Evolutionary conservation across 2,113 vertebrate genomes (phyloP), one percentile per base, ranked within the genome.

Genomic region (Salvelinus sp.): DNA sequence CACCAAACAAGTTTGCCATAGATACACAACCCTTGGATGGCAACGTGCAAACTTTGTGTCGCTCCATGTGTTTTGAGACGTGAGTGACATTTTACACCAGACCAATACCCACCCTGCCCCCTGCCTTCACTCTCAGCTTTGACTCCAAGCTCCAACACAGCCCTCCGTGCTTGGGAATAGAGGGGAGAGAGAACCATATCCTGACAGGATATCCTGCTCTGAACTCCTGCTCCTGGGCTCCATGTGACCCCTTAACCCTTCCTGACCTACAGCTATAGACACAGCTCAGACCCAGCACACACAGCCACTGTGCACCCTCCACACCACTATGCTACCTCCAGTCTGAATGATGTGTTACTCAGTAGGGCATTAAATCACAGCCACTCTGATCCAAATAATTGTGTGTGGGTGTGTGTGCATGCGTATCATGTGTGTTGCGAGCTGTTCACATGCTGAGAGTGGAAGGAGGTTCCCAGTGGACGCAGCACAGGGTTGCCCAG

Each of bases 391-490:
- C 38, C 10, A 44, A 44, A 9, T 30, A 70, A 13, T 14, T 23
- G 58, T 48, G 23, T 47, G n/a, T 5, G 5, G 60, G 62, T 58
- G 33, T 38, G 54, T 25, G 60, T 63, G 28, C 30, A 12, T 38
- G 50, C 48, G 9, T 58, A 20, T 47, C 22, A 14, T 66, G 62
- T 33, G 63, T 66, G 62, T 74, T 64, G 50, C 57, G 22, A 54
- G 50, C 50, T 54, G 16, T 54, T 54, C 16, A 54, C 50, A 6
- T 54, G 5, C 16, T 30, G 58, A 33, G 48, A 23, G 48, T 28
- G 60, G 44, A 44, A 25, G 62, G 57, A 27, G 76, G 47, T 79
- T 87, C 82, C 86, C 86, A 74, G 76, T 6, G 76, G 80, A 23
- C 78, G 9, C 22, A 16, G 69, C 70, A n/a, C 77, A 82, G 79